These are phyloP conservation scores for Apomyelois bistriatella DNA, from an alignment of 2,888 invertebrate genomes.

Conservation along the genomic window DNA sequence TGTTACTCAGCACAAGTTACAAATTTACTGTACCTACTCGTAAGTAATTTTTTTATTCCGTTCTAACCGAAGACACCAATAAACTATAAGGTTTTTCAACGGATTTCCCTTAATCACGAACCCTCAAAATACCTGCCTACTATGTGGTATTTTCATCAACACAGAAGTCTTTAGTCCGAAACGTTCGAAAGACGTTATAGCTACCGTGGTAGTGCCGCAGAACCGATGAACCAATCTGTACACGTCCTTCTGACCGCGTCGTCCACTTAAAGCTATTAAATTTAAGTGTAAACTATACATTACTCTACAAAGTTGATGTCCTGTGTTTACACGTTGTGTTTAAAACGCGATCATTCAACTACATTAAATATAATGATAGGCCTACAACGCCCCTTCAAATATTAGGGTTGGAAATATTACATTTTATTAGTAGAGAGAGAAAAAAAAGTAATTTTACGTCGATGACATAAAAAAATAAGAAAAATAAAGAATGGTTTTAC, in stretches of 20 bases:
- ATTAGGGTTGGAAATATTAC: neutral
- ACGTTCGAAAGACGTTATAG: neutral
- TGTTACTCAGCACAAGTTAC: no score
- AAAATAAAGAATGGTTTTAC: no score
- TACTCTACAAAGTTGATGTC: constrained; percentile 31
- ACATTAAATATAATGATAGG: constrained; percentile 11
- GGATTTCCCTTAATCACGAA: no score
- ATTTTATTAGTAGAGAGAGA: no score
- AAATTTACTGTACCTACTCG: no score
- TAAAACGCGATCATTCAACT: constrained; percentile 38
- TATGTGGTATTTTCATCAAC: no score
- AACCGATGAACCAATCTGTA: neutral
- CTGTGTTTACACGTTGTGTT: constrained; percentile 30
- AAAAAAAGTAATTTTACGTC: no score
- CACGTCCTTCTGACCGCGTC: constrained; percentile 13
- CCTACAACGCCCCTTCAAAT: constrained; percentile 3
- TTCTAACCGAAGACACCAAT: no score
- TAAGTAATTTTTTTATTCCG: no score
- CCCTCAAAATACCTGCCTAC: no score
- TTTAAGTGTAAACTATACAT: constrained; percentile 38
- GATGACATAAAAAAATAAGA: no score
- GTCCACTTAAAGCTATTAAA: constrained; percentile 30
- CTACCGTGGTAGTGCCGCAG: neutral
- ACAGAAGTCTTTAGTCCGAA: neutral
- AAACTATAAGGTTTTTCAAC: no score